Percentiles rank a stretch among this genome's conserved stretches.
Conservation (phyloP, 53 echinoderm and acorn worm genomes). For the Stichopus horrens region DNA sequence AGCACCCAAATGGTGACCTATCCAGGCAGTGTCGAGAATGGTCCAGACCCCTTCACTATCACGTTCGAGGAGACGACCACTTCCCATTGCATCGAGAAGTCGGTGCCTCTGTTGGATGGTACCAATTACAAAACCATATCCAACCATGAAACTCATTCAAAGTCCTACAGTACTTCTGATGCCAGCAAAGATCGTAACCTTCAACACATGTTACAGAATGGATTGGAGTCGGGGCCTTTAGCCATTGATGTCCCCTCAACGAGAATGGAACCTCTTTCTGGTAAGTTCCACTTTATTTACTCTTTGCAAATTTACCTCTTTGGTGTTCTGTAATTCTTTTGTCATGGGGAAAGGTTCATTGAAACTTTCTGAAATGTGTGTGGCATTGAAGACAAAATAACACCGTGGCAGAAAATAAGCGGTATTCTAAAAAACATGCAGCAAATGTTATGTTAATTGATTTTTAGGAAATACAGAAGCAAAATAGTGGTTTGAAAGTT, state of each 20-base stretch:
- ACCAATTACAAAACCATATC: constrained; percentile 85
- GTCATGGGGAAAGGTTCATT: too few relatives aligned
- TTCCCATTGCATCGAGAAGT: constrained; percentile 82
- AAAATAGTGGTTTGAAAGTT: too few relatives aligned
- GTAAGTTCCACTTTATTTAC: not conserved
- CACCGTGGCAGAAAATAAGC: too few relatives aligned
- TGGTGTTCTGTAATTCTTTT: too few relatives aligned
- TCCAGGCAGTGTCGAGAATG: constrained; percentile 58
- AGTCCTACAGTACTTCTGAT: constrained; percentile 93
- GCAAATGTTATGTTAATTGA: too few relatives aligned
- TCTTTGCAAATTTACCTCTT: too few relatives aligned
- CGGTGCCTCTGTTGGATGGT: constrained; percentile 85
- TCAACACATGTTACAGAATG: constrained; percentile 76
- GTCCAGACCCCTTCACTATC: constrained; percentile 74
- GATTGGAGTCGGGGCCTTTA: constrained; percentile 77
- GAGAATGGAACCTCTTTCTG: constrained; percentile 55
- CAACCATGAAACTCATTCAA: constrained; percentile 84
- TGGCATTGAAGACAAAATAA: too few relatives aligned
- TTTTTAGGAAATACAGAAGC: too few relatives aligned
- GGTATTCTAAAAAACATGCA: too few relatives aligned
- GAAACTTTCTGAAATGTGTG: too few relatives aligned
- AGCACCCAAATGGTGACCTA: constrained; percentile 81
- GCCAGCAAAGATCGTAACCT: constrained; percentile 79
- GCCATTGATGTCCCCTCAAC: constrained; percentile 86
- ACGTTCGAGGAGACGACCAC: constrained; percentile 97